Base-by-base conservation (phyloP, 1,140 invertebrate genomes). In the Lethrus apterus region DNA sequence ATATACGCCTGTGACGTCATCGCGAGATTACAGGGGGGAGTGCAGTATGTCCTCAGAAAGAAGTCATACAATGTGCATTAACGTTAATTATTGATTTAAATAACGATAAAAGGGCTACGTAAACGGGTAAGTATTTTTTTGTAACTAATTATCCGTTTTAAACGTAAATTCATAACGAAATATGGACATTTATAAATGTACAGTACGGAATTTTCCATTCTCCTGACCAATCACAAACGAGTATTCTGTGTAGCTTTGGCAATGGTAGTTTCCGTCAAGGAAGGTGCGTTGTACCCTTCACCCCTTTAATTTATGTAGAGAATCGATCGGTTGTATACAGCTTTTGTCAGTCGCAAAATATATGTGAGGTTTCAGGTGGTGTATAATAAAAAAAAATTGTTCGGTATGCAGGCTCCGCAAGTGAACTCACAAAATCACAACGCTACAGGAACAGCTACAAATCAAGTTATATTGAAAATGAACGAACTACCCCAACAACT, bases 401-500 rank as follows among this genome's bases (percentile, higher is more conserved):
- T 43, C 40, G 43, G 68, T 64, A 73, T 75, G 70, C 70, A 73
- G 66, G 60, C 68, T 41, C 67, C 69, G 64, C 65, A 70, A 50
- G 67, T 70, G 56, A 61, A 56, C 51, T 65, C 64, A 50, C 70
- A 73, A 64, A 69, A 69, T 68, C 69, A 70, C 64, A 66, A 71
- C 58, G 63, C 14, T 14, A 40, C 55, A 24, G 70, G 69, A 65
- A 68, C 70, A 43, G 63, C 71, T 38, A 71, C 73, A 52, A 74
- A 71, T 67, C 76, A 74, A 57, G 76, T 83, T 54, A 79, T 83
- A 55, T 63, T 83, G 38, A 83, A 83, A 69, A 83, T 84, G 80
- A 80, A 81, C 62, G 81, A 84, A 44, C 76, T 83, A 53, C 78
- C 77, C n/a, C n/a, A n/a, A 61, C 79, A 80, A 62, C 71, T 83